Conservation (phyloP, 2,113 vertebrate genomes). For the Labeo rohita region DNA sequence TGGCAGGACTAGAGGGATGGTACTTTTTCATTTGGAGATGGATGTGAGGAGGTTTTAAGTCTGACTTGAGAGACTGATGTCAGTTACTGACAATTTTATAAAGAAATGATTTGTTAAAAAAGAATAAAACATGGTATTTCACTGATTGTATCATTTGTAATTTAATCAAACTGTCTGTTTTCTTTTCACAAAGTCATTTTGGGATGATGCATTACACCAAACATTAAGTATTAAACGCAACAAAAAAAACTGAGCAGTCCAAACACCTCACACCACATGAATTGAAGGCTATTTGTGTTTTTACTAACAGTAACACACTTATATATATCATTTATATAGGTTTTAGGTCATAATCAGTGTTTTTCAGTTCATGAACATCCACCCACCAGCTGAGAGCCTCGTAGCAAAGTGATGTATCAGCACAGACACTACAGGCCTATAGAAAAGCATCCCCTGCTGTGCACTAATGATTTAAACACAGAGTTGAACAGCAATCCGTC, state of each 20-base stretch:
- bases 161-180: constrained; percentile 13
- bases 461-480: constrained; percentile 19
- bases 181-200: not conserved
- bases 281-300: not conserved
- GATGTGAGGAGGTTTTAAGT: constrained; percentile 56
- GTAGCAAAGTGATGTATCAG: too few relatives aligned
- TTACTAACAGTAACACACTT: not conserved
- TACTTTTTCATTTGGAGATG: constrained; percentile 72
- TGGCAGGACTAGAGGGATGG: constrained; percentile 67
- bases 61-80: constrained; percentile 72
- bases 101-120: constrained; percentile 62
- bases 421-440: constrained; percentile 12
- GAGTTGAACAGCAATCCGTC: not conserved
- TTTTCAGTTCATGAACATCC: not conserved
- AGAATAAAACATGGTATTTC: constrained; percentile 66
- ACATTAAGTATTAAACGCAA: not conserved
- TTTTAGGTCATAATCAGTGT: not conserved
- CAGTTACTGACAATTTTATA: constrained; percentile 80
- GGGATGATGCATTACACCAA: not conserved
- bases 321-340: not conserved
- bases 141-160: constrained; percentile 71
- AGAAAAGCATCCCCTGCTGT: constrained; percentile 13
- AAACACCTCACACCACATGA: not conserved
- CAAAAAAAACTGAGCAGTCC: not conserved
- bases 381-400: not conserved